These are phyloP conservation scores for Hybos culiciformis DNA, from an alignment of 2,888 invertebrate species.

Conservation along the genomic window DNA sequence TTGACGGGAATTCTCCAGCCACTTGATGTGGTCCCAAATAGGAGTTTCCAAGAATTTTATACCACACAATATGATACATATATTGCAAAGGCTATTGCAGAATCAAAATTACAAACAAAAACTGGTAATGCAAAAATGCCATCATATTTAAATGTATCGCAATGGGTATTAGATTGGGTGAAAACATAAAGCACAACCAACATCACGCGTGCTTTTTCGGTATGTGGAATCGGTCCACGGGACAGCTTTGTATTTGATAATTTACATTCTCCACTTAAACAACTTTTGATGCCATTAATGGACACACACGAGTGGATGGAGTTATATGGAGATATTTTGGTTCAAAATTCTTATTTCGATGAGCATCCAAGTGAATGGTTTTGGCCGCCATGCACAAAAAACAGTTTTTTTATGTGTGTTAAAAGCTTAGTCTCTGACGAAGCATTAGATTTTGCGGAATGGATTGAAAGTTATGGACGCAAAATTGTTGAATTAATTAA, in stretches of 20 bases:
- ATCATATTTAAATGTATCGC: not conserved
- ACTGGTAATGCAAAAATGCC: constrained; percentile 1
- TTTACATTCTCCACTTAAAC: constrained; percentile 1
- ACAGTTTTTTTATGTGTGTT: constrained; percentile 2
- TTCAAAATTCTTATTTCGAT: not conserved
- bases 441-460: not conserved
- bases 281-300: not conserved
- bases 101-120: not conserved
- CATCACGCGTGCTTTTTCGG: not conserved
- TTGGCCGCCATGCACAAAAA: not conserved
- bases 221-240: not conserved
- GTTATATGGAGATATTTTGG: not conserved
- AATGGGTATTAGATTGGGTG: constrained; percentile 2
- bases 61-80: not conserved
- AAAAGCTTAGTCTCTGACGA: not conserved
- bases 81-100: not conserved
- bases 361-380: not conserved
- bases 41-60: not conserved
- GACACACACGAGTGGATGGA: constrained; percentile 1
- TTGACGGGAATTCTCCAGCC: not conserved
- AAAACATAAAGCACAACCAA: not conserved
- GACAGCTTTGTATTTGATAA: constrained; percentile 3
- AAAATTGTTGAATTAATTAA: not conserved
- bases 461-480: not conserved
- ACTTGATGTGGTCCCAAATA: not conserved